Evolutionary conservation across 2,888 invertebrate genomes (phyloP), one percentile per base, ranked within the genome.

Genomic region (Bembecia ichneumoniformis): DNA sequence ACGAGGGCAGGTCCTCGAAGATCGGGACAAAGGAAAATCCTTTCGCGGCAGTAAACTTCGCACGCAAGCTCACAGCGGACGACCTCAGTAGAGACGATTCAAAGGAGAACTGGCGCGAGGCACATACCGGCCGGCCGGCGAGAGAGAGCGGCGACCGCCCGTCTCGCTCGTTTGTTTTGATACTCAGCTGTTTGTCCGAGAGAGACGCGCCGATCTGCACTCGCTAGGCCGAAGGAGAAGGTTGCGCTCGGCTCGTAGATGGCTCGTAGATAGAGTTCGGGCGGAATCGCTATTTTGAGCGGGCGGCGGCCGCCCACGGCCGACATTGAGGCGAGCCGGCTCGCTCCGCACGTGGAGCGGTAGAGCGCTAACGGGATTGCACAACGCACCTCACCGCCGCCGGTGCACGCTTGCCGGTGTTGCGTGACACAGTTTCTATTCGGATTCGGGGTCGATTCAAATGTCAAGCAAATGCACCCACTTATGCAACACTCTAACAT

Each of bases 161-260:
- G 87, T 86, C 83, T 83, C 87, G 68, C 79, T 82, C 77, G 74
- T 86, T 88, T 88, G 88, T 87, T 87, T 86, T 88, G 87, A 83
- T 87, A 83, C 86, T 87, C 87, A 87, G 87, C 87, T 87, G 86
- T 84, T 86, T 67, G 75, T 56, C 68, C 52, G 74, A 78, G 70
- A 58, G 78, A 73, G 78, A 74, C 53, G 58, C 46, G 56, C 56
- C 49, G 58, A 52, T 65, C 67, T 68, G 66, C 70, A 69, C 73
- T 74, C 69, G 71, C 75, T 74, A 57, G 72, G 54, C 54, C 49
- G 59, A 66, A 59, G 35, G 62, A 59, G 63, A 51, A n/a, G 59
- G 61, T 53, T 51, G 52, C 47, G 50, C 35, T 59, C 59, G 48
- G 52, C 53, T 49, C 46, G 52, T 55, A 52, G 55, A n/a, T n/a